These are phyloP conservation scores for Scylla paramamosain DNA, from an alignment of 1,140 invertebrate species.

Conservation along the genomic window DNA sequence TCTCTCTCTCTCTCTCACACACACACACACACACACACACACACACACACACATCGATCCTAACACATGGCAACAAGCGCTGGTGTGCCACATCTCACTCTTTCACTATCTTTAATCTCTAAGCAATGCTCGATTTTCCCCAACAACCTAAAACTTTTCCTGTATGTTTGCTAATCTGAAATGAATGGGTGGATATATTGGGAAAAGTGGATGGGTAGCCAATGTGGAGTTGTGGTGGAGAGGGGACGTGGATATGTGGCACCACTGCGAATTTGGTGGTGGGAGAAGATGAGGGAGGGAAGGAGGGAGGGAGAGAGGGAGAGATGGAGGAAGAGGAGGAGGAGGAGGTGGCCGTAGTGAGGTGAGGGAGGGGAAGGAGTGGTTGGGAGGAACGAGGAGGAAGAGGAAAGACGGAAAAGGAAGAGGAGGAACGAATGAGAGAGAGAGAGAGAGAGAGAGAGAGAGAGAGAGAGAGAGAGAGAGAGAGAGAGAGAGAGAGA, in stretches of 20 bases:
- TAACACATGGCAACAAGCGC: constrained; percentile 11
- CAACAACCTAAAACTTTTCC: neutral
- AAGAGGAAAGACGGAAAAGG: no score
- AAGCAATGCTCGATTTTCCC: neutral
- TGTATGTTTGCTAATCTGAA: neutral
- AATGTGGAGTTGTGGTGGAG: neutral
- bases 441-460: no score
- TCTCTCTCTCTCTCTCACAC: no score
- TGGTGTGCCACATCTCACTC: neutral
- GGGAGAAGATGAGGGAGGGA: neutral
- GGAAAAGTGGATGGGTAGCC: neutral
- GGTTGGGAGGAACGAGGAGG: no score
- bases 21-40: neutral
- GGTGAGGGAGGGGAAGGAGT: neutral
- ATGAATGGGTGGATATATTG: neutral
- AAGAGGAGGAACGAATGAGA: no score
- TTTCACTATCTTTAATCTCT: neutral
- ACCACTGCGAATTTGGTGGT: neutral
- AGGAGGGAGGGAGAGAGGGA: neutral
- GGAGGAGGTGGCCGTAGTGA: neutral
- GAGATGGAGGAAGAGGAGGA: neutral
- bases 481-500: no score
- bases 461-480: no score
- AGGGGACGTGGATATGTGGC: neutral
- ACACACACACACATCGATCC: constrained; percentile 20